These are phyloP conservation scores for Tretioscincus oriximinensis DNA, from an alignment of 2,113 vertebrate species.

Conservation along the genomic window DNA sequence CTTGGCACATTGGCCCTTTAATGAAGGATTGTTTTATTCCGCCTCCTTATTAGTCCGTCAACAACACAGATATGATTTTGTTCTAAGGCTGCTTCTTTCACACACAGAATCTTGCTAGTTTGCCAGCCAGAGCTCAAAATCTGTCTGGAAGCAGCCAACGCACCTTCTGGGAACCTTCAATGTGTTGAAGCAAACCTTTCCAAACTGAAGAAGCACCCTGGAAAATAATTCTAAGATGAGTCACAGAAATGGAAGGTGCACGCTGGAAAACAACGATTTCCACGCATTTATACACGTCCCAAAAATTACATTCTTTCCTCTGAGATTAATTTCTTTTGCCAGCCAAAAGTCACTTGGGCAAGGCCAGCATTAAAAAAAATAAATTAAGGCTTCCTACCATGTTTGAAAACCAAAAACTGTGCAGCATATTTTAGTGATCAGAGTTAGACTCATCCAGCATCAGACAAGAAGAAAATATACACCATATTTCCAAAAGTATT, in stretches of 20 bases:
- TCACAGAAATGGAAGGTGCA: background rate
- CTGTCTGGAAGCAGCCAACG: rapidly evolving
- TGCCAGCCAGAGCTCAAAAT: rapidly evolving
- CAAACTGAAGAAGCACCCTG: background rate
- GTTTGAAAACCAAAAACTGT: background rate
- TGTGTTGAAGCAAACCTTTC: conserved; percentile 34
- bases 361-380: background rate
- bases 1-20: conserved; percentile 30
- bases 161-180: background rate
- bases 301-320: rapidly evolving
- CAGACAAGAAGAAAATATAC: background rate
- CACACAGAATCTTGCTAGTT: rapidly evolving
- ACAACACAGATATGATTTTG: rapidly evolving
- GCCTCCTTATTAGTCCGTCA: background rate
- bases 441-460: background rate
- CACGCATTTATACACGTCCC: conserved; percentile 5
- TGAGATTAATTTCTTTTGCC: background rate
- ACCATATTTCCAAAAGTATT: background rate
- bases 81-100: background rate
- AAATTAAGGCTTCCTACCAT: background rate
- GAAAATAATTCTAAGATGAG: background rate
- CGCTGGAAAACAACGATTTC: rapidly evolving
- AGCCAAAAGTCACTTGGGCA: background rate
- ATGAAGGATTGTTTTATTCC: conserved; percentile 12
- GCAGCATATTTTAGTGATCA: background rate